Evolutionary conservation across 2,888 invertebrate genomes (phyloP).

Genomic region (Coleophora flavipennella): DNA sequence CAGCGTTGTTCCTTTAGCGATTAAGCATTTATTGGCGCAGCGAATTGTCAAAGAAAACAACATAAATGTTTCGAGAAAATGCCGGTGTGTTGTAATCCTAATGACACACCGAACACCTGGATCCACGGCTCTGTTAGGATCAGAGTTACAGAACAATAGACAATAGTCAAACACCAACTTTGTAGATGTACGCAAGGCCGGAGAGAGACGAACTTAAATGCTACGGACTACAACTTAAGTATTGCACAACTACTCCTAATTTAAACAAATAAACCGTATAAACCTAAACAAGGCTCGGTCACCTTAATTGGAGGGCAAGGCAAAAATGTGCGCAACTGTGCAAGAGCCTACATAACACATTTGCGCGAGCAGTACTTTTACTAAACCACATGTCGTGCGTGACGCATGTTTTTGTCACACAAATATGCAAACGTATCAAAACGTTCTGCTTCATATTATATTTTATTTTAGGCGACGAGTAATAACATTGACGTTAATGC

Average conservation of each 20-base stretch:
- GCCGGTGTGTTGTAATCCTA: conserved; percentile 21
- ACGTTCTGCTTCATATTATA: too few relatives aligned
- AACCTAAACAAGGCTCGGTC: conserved; percentile 42
- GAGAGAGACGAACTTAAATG: neutral
- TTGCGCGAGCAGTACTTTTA: too few relatives aligned
- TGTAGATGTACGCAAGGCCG: neutral
- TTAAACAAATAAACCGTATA: conserved; percentile 42
- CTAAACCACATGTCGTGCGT: too few relatives aligned
- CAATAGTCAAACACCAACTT: neutral
- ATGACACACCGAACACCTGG: conserved; percentile 23
- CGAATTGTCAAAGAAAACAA: conserved; percentile 46
- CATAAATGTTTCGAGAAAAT: conserved; percentile 23
- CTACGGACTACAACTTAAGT: too few relatives aligned
- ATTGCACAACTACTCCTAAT: conserved; percentile 39
- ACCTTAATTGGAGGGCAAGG: conserved; percentile 57
- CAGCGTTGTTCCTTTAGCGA: conserved; percentile 28
- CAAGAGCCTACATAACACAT: conserved; percentile 41
- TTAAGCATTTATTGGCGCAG: conserved; percentile 31
- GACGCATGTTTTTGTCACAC: too few relatives aligned
- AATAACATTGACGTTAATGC: too few relatives aligned
- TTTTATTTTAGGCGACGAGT: too few relatives aligned
- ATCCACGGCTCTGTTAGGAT: conserved; percentile 15
- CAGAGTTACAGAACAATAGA: conserved; percentile 2
- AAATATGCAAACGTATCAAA: too few relatives aligned
- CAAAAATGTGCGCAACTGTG: conserved; percentile 28